Conservation (phyloP, 2,113 vertebrate species). For the Passerina amoena region DNA sequence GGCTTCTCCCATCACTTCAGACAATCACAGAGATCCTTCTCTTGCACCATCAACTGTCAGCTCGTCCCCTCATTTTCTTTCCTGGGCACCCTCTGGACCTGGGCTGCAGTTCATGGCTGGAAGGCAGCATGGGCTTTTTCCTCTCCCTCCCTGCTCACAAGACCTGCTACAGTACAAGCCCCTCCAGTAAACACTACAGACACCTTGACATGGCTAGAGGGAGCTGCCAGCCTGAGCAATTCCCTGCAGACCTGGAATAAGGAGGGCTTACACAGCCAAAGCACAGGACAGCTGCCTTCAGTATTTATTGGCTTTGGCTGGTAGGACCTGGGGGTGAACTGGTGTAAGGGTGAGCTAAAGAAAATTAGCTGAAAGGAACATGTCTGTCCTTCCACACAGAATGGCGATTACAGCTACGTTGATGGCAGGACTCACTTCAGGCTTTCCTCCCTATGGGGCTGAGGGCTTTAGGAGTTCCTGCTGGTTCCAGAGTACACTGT, state of each 20-base stretch:
- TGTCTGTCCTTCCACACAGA: not conserved
- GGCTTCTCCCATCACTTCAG: not conserved
- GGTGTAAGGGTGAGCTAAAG: not conserved
- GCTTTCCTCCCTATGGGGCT: not conserved
- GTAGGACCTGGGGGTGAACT: not conserved
- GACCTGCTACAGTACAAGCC: not conserved
- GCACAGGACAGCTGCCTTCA: not conserved
- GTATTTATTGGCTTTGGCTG: not conserved
- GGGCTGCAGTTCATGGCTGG: not conserved
- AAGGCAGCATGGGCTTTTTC: not conserved
- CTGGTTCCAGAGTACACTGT: not conserved
- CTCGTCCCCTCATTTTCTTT: not conserved
- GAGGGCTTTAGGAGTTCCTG: not conserved
- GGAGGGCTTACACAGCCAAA: not conserved
- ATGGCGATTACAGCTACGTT: rapidly evolving
- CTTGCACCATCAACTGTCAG: not conserved
- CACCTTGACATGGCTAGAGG: not conserved
- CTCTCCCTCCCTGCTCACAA: not conserved
- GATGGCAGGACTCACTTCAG: not conserved
- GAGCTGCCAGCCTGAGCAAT: not conserved
- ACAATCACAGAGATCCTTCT: not conserved
- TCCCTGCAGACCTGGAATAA: not conserved
- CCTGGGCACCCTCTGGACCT: not conserved
- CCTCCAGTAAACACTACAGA: not conserved
- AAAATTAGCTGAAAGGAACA: not conserved